These are phyloP conservation scores for Plagodis pulveraria DNA, from an alignment of 2,888 invertebrate species.

Conservation along the genomic window DNA sequence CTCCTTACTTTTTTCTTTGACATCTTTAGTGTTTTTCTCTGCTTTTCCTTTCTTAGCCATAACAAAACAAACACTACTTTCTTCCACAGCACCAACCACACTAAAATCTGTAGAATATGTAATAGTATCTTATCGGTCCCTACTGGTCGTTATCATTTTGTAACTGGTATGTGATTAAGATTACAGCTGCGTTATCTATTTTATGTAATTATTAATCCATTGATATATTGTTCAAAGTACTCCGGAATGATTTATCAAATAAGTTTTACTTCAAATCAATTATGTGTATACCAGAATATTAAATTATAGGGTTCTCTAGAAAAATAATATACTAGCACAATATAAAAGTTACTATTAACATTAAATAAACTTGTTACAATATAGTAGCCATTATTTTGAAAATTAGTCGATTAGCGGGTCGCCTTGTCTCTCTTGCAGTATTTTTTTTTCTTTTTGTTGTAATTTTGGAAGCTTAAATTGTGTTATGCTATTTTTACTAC, in stretches of 20 bases:
- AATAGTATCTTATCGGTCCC: constrained; percentile 12
- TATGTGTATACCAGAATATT: too few relatives aligned
- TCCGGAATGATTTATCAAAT: neutral
- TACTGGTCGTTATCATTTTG: constrained; percentile 12
- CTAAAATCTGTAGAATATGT: constrained; percentile 8
- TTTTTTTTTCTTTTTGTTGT: too few relatives aligned
- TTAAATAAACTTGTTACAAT: too few relatives aligned
- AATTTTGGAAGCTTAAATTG: too few relatives aligned
- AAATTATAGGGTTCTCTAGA: too few relatives aligned
- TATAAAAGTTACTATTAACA: too few relatives aligned
- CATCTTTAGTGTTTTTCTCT: constrained; percentile 16
- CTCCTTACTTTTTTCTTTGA: constrained; percentile 10
- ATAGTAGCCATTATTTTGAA: too few relatives aligned
- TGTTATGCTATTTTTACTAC: too few relatives aligned
- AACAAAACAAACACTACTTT: constrained; percentile 3
- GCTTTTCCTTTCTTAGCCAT: constrained; percentile 30
- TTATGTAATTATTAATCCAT: constrained; percentile 38
- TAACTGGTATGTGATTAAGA: constrained; percentile 17
- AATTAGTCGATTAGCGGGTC: too few relatives aligned
- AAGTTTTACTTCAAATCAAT: neutral
- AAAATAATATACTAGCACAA: too few relatives aligned
- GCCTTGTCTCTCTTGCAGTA: too few relatives aligned
- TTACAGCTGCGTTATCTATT: constrained; percentile 17
- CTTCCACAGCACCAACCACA: constrained; percentile 15
- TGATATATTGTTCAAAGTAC: constrained; percentile 5